Evolutionary conservation across 2,797 vertebrate species (phyloP), one percentile per base, ranked within the genome.

Genomic region (Pterois miles): DNA sequence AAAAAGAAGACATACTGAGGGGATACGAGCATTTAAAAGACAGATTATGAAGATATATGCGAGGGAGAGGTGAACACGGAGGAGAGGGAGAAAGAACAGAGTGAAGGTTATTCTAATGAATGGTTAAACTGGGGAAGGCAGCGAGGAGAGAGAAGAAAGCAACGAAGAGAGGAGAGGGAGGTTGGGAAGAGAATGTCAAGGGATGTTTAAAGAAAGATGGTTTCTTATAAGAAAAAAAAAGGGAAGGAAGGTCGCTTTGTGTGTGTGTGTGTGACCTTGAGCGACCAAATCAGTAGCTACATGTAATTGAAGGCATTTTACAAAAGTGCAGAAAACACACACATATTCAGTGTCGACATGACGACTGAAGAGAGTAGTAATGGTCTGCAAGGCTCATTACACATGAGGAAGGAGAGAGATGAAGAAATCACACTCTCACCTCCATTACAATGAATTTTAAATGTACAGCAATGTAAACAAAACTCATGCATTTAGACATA

Each of bases 71-170:
- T 48, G 71, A 81, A 53, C 74, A 60, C 56, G 0, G 66, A 78
- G 74, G 76, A 63, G 58, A 78, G 50, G 38, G 46, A 31, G 59
- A 75, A 73, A 68, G 76, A 83, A 69, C 53, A 71, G 76, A 81
- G 65, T 84, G 85, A 87, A 92, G 87, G 87, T 84, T 85, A 80
- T 76, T 62, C 73, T 90, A 84, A 88, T 89, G 78, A 90, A 78
- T 71, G 74, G 77, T 66, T 76, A 25, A 52, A 74, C 54, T 71
- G 52, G 25, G 57, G 52, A 56, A 65, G 33, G 40, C 43, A 52
- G 52, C 38, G 16, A 46, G 36, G 65, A 50, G 63, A 50, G 18
- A 76, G 78, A 80, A 78, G 65, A 78, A 75, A 74, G 72, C 14
- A 60, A 68, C 70, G 65, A 69, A 57, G 56, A 68, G 18, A 65